Conservation (phyloP, 2,888 invertebrate species). For the Drosophila maculinotata region DNA sequence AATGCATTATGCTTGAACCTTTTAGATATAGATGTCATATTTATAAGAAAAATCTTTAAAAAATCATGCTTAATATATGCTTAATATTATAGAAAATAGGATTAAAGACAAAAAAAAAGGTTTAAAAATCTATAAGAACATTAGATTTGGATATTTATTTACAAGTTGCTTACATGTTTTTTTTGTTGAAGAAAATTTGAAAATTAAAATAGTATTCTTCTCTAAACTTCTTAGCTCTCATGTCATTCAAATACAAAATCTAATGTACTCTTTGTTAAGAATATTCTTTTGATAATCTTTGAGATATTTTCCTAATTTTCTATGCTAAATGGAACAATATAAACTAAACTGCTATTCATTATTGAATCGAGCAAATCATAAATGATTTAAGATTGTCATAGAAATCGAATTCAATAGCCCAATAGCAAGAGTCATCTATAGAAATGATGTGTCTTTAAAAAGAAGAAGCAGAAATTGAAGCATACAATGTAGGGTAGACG, state of each 20-base stretch:
- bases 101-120: no score
- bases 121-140: no score
- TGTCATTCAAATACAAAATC: slow-evolving; percentile 18
- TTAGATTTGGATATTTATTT: no score
- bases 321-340: neutral
- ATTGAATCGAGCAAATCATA: slow-evolving; percentile 5
- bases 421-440: slow-evolving; percentile 27
- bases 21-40: neutral
- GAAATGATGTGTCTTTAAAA: slow-evolving; percentile 8
- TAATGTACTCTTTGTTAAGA: slow-evolving; percentile 17
- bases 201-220: neutral
- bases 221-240: no score
- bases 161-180: no score
- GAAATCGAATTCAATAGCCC: slow-evolving; percentile 10
- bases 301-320: slow-evolving; percentile 5
- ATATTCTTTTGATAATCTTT: slow-evolving; percentile 2
- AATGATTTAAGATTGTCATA: slow-evolving; percentile 16
- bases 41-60: neutral
- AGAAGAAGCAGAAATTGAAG: neutral
- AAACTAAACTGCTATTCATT: slow-evolving; percentile 12
- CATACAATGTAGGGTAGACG: slow-evolving; percentile 18
- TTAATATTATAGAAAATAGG: no score
- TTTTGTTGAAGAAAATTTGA: no score
- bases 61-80: no score
- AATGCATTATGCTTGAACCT: neutral